Conservation (phyloP, 2,113 vertebrate genomes). For the Pedionomus torquatus region DNA sequence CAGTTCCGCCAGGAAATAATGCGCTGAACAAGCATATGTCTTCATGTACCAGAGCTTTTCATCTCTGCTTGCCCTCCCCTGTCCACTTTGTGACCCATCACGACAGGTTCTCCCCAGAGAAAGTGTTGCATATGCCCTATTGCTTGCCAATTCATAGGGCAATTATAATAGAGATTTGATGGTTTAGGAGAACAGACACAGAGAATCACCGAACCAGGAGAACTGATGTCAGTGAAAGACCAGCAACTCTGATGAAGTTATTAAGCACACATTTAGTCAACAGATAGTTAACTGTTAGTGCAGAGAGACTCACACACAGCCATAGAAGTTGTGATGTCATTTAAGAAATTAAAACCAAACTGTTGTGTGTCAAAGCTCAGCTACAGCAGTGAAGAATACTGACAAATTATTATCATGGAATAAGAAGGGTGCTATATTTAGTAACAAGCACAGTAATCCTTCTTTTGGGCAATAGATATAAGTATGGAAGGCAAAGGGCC, state of each 20-base stretch:
- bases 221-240: background rate
- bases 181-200: background rate
- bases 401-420: background rate
- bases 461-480: background rate
- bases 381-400: background rate
- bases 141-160: background rate
- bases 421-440: background rate
- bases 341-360: background rate
- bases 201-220: background rate
- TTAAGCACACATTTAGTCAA: background rate
- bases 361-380: background rate
- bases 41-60: fast-evolving
- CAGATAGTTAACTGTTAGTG: background rate
- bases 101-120: background rate
- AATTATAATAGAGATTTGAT: background rate
- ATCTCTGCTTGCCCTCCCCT: background rate
- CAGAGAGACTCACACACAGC: background rate
- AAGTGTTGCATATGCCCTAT: background rate
- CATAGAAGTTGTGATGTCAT: background rate
- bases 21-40: fast-evolving
- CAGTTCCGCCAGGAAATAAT: background rate
- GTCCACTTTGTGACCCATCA: background rate
- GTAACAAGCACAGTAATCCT: background rate
- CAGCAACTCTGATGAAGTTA: background rate
- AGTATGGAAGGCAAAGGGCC: background rate